phyloP scores from a whole-genome alignment of 2,888 invertebrate genomes.

The Eristalis pertinax region DNA sequence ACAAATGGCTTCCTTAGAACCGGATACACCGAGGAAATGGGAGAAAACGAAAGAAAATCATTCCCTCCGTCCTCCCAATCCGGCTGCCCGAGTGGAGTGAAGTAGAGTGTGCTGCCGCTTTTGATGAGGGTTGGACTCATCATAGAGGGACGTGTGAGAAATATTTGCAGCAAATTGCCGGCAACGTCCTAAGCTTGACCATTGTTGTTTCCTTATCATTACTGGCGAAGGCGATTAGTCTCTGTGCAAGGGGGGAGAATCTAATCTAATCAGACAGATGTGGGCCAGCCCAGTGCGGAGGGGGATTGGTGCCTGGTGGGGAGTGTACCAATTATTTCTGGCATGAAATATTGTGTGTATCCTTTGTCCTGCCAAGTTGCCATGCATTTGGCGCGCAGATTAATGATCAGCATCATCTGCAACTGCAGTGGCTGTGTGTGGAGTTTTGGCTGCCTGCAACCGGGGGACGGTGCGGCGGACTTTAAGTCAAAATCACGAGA shows the following conservation, averaged over 20 bases:
- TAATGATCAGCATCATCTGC: conserved; percentile 63
- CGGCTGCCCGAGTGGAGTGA: too few species aligned
- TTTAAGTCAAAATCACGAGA: background rate
- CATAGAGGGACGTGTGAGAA: conserved; percentile 54
- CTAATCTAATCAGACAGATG: conserved; percentile 49
- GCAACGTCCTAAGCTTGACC: conserved; percentile 34
- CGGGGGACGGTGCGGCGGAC: background rate
- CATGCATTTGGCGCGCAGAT: conserved; percentile 58
- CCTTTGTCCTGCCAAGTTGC: conserved; percentile 57
- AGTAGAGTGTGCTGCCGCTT: background rate
- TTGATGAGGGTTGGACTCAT: conserved; percentile 43
- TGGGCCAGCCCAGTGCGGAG: conserved; percentile 11
- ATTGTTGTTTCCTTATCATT: conserved; percentile 31
- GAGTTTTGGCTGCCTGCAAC: too few species aligned
- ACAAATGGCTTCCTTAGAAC: conserved; percentile 71
- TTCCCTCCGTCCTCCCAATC: too few species aligned
- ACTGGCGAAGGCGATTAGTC: conserved; percentile 1
- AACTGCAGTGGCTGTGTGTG: conserved; percentile 1
- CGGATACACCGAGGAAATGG: conserved; percentile 65
- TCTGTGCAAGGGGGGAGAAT: background rate
- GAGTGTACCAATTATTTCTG: conserved; percentile 36
- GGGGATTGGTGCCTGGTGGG: background rate
- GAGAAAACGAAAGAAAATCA: conserved; percentile 60
- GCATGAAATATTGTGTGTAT: conserved; percentile 58
- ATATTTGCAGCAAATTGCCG: conserved; percentile 53